Evolutionary conservation across 2,797 vertebrate genomes (phyloP).

Genomic region (Melopsittacus undulatus): DNA sequence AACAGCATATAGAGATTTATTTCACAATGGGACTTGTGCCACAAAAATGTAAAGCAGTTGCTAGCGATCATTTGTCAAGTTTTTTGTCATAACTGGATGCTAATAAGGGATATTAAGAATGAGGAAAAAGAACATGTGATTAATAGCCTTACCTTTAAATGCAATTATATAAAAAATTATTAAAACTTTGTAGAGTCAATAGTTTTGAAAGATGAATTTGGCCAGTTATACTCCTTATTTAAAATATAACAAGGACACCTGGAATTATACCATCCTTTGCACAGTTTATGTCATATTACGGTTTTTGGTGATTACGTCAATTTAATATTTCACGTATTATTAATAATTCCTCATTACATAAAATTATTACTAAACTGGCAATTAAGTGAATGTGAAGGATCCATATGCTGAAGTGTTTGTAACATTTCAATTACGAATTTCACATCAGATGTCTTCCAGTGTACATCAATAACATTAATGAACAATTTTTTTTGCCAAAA

Average conservation of each 20-base stretch:
- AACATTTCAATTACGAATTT: slow-evolving; percentile 82
- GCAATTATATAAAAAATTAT: slow-evolving; percentile 42
- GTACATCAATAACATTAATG: slow-evolving; percentile 72
- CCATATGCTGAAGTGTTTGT: slow-evolving; percentile 81
- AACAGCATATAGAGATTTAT: neutral
- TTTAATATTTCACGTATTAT: slow-evolving; percentile 81
- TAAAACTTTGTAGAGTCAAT: slow-evolving; percentile 37
- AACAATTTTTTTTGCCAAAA: slow-evolving; percentile 71
- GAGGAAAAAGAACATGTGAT: neutral
- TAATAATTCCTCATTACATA: slow-evolving; percentile 84
- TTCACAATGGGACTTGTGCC: neutral
- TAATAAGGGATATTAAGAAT: slow-evolving; percentile 42
- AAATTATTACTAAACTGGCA: slow-evolving; percentile 85
- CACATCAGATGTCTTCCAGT: slow-evolving; percentile 75
- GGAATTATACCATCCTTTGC: slow-evolving; percentile 67
- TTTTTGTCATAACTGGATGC: slow-evolving; percentile 27
- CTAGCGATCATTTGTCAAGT: slow-evolving; percentile 27
- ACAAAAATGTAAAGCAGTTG: neutral
- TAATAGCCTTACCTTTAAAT: slow-evolving; percentile 45
- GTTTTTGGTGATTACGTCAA: slow-evolving; percentile 79
- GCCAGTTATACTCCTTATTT: slow-evolving; percentile 47
- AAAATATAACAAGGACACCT: slow-evolving; percentile 66
- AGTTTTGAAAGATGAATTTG: slow-evolving; percentile 56
- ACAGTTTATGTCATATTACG: slow-evolving; percentile 72
- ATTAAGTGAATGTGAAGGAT: slow-evolving; percentile 83